These are phyloP conservation scores for Stenoptilia bipunctidactyla DNA, from an alignment of 2,888 invertebrate genomes.

Conservation along the genomic window DNA sequence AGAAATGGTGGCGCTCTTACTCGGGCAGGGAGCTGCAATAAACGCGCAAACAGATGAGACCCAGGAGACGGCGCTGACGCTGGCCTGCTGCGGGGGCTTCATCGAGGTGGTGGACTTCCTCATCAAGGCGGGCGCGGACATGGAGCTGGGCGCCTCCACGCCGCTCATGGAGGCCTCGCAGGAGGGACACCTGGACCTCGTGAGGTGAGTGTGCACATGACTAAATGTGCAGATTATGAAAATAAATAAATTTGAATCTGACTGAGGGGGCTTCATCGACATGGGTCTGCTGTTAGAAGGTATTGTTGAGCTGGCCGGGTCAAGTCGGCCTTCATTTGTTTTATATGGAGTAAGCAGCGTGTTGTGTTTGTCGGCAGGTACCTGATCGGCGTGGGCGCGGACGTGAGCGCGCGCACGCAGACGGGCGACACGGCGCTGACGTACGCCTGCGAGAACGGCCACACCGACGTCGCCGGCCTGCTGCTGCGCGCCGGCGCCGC, in stretches of 20 bases:
- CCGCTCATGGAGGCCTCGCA: slow-evolving; percentile 99
- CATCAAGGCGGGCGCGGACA: slow-evolving; percentile 94
- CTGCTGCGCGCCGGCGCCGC: slow-evolving; percentile 91
- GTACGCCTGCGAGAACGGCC: slow-evolving; percentile 98
- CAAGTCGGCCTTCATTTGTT: too few species aligned
- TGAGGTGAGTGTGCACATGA: slow-evolving; percentile 61
- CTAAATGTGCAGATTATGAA: too few species aligned
- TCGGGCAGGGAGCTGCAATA: slow-evolving; percentile 95
- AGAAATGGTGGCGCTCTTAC: slow-evolving; percentile 95
- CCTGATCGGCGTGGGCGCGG: slow-evolving; percentile 86
- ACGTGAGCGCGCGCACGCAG: slow-evolving; percentile 94
- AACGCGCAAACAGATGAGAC: slow-evolving; percentile 99
- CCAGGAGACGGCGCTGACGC: slow-evolving; percentile 94
- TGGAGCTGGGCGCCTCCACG: slow-evolving; percentile 95
- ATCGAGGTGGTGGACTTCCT: slow-evolving; percentile 93
- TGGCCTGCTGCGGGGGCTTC: slow-evolving; percentile 96
- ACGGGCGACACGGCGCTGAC: slow-evolving; percentile 96
- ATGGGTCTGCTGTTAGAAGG: too few species aligned
- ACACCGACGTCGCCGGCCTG: slow-evolving; percentile 96
- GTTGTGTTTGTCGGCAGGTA: slow-evolving; percentile 68
- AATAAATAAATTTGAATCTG: too few species aligned
- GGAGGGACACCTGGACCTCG: slow-evolving; percentile 96
- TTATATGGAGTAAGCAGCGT: too few species aligned
- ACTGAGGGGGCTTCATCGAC: too few species aligned
- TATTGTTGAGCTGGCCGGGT: too few species aligned